Percentiles rank a stretch among this genome's conserved stretches.
These are phyloP conservation scores for Vandiemenella viatica DNA, from an alignment of 2,888 invertebrate species.

Conservation along the genomic window DNA sequence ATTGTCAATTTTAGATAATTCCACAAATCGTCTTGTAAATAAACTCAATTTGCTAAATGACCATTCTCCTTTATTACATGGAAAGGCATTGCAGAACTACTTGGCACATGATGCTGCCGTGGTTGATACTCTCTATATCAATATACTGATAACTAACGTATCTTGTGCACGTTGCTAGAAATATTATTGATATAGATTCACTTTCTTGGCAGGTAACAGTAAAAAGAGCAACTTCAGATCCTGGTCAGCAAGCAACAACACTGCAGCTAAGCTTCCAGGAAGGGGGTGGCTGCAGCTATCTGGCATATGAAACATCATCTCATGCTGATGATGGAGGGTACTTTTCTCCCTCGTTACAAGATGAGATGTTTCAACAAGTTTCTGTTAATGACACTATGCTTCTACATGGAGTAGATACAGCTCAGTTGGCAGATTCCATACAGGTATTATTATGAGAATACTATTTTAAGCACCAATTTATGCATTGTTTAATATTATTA, in stretches of 20 bases:
- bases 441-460: conserved; percentile 24
- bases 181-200: no score
- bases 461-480: no score
- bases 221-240: conserved; percentile 58
- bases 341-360: conserved; percentile 36
- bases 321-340: conserved; percentile 36
- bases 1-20: conserved; percentile 14
- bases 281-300: background rate
- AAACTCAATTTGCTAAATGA: conserved; percentile 17
- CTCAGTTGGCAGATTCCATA: conserved; percentile 36
- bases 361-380: conserved; percentile 61
- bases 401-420: conserved; percentile 37
- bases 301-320: conserved; percentile 41
- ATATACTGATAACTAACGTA: conserved; percentile 14
- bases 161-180: conserved; percentile 8
- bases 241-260: conserved; percentile 37
- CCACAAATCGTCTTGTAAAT: conserved; percentile 6
- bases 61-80: conserved; percentile 16
- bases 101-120: conserved; percentile 17
- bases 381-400: conserved; percentile 48
- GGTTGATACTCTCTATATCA: conserved; percentile 11
- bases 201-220: conserved; percentile 43
- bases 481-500: no score
- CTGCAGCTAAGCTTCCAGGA: conserved; percentile 40
- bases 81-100: conserved; percentile 19